These are phyloP conservation scores for Barnardius zonarius DNA, from an alignment of 2,113 vertebrate species.

Conservation along the genomic window DNA sequence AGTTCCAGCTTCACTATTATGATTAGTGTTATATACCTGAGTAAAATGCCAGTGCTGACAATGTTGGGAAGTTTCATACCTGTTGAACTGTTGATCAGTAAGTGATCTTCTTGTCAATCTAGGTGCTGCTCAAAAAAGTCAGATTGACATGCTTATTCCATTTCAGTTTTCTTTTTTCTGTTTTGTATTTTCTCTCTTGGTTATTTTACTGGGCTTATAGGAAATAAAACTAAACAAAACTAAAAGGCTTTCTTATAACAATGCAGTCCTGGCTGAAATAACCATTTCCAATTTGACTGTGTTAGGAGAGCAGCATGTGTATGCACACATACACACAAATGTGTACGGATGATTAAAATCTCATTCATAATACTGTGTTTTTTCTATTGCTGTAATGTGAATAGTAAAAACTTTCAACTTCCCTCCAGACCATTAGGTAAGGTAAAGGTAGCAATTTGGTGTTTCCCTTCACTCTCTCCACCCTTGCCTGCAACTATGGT, in stretches of 20 bases:
- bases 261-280: not conserved
- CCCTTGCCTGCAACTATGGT: not conserved
- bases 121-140: not conserved
- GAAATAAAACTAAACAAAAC: not conserved
- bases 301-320: not conserved
- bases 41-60: not conserved
- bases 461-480: not conserved
- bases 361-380: not conserved
- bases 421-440: not conserved
- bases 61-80: not conserved
- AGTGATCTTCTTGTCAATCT: not conserved
- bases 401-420: not conserved
- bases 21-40: not conserved
- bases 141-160: not conserved
- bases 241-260: not conserved
- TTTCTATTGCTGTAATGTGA: not conserved
- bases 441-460: not conserved
- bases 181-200: not conserved
- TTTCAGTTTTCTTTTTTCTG: not conserved
- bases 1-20: not conserved
- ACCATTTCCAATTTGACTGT: not conserved
- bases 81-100: not conserved
- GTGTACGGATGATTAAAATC: not conserved
- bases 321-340: accelerated
- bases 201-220: not conserved